Evolutionary conservation across 2,113 vertebrate genomes (phyloP), one percentile per base, ranked within the genome.

Genomic region (Nerophis ophidion): DNA sequence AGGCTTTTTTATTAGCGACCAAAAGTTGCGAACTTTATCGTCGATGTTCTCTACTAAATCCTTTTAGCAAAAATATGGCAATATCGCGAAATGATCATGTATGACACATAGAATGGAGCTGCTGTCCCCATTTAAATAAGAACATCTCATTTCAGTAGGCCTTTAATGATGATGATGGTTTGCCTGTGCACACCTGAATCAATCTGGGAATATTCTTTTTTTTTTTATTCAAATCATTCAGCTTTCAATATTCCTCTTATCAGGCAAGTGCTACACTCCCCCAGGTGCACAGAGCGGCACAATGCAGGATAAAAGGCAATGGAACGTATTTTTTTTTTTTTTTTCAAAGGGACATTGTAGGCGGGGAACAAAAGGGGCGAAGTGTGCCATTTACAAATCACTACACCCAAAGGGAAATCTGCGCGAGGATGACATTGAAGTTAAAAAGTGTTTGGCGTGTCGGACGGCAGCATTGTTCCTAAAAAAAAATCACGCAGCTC

Each of bases 351-450:
- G 75, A 82, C 77, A 87, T 84, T 88, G 84, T 81, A 67, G 71
- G 79, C 67, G 62, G 2, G 72, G 40, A 68, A 86, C 72, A 79
- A 84, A 86, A 77, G 80, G 61, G 70, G 60, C 8, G 75, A 84
- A 83, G 63, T 50, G 72, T 34, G 55, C 74, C 75, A 84, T 84
- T 83, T 81, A 81, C 77, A 84, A 87, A 86, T 81, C 81, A 75
- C 76, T 70, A 45, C 52, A 68, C 67, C 80, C 81, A 59, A 49
- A 72, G 84, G 83, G 80, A 81, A 83, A 85, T 86, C 68, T 80
- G 66, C 76, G 57, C 38, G 68, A 65, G 78, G 82, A 86, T 85
- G 84, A 86, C 87, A 87, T 87, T 89, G 85, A 89, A 89, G 80
- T 84, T 78, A 71, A 86, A 86, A 87, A 87, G 79, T 74, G 74